Conservation (phyloP, 2,113 vertebrate species). For the Pomatorhinus ruficollis region DNA sequence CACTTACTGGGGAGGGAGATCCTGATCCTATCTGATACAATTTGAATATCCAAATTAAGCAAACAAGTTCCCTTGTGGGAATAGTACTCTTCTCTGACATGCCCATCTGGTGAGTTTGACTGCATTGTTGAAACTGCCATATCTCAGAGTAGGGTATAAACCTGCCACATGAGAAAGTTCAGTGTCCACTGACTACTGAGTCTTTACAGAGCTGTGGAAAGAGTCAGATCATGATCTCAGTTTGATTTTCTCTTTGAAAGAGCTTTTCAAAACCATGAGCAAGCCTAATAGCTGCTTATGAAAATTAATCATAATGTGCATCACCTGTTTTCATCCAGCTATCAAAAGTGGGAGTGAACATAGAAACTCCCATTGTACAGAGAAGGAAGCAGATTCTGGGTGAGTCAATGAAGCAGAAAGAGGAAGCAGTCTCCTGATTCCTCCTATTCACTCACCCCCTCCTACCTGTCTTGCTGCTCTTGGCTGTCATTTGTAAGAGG, state of each 20-base stretch:
- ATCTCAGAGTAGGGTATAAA: neutral
- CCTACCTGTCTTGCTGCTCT: neutral
- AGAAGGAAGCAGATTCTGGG: neutral
- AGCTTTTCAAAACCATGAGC: slow-evolving; percentile 12
- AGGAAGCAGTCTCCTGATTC: neutral
- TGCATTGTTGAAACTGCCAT: neutral
- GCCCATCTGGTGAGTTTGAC: neutral
- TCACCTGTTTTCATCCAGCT: slow-evolving; percentile 29
- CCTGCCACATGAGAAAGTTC: neutral
- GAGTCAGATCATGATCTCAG: slow-evolving; percentile 26
- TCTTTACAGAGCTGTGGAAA: neutral
- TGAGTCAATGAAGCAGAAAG: neutral
- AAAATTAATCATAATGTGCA: slow-evolving; percentile 1
- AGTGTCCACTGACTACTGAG: neutral
- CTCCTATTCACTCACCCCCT: neutral
- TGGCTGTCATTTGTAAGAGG: neutral
- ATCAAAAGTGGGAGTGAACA: slow-evolving; percentile 13
- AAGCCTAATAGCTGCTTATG: slow-evolving; percentile 23
- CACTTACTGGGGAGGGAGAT: neutral
- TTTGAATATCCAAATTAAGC: slow-evolving; percentile 18
- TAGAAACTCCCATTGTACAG: neutral
- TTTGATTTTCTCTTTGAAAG: slow-evolving; percentile 13
- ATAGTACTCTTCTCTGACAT: neutral
- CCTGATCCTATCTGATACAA: neutral
- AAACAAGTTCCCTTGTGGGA: slow-evolving; percentile 12